These are phyloP conservation scores for Apoderus coryli DNA, from an alignment of 2,888 invertebrate species.

Conservation along the genomic window DNA sequence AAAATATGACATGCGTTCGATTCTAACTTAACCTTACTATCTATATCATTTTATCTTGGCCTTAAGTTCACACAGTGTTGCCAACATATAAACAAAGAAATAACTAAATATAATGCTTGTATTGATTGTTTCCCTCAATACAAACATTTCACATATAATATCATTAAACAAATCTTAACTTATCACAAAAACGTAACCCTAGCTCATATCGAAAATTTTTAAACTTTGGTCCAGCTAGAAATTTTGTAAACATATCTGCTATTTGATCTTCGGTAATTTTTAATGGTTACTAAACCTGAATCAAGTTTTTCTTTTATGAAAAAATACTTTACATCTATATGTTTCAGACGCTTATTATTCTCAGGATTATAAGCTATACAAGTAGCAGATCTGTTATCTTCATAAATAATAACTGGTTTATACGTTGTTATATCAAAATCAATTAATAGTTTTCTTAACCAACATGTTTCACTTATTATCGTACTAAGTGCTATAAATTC, in stretches of 20 bases:
- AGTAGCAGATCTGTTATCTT: constrained; percentile 13
- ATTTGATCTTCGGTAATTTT: constrained; percentile 12
- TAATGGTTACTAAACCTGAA: constrained; percentile 6
- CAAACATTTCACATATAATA: no score
- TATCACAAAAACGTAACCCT: no score
- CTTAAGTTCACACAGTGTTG: no score
- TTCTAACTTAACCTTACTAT: no score
- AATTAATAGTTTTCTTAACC: constrained; percentile 18
- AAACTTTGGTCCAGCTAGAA: constrained; percentile 4
- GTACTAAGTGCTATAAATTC: constrained; percentile 21
- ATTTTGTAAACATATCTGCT: constrained; percentile 12
- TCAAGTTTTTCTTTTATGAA: constrained; percentile 12
- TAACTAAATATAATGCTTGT: no score
- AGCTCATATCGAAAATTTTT: constrained; percentile 4
- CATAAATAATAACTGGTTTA: constrained; percentile 9
- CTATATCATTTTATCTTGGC: no score
- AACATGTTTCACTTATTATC: constrained; percentile 20
- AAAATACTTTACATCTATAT: constrained; percentile 11
- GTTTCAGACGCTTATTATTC: constrained; percentile 10
- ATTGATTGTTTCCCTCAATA: no score
- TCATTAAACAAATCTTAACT: no score
- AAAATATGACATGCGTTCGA: no score
- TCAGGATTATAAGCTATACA: constrained; percentile 10
- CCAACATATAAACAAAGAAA: no score
- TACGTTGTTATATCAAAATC: constrained; percentile 5